A percentile compares a stretch with the other conserved stretches of the same genome.
These are phyloP conservation scores for Streptopelia turtur DNA, from an alignment of 2,797 vertebrate genomes.

Conservation along the genomic window DNA sequence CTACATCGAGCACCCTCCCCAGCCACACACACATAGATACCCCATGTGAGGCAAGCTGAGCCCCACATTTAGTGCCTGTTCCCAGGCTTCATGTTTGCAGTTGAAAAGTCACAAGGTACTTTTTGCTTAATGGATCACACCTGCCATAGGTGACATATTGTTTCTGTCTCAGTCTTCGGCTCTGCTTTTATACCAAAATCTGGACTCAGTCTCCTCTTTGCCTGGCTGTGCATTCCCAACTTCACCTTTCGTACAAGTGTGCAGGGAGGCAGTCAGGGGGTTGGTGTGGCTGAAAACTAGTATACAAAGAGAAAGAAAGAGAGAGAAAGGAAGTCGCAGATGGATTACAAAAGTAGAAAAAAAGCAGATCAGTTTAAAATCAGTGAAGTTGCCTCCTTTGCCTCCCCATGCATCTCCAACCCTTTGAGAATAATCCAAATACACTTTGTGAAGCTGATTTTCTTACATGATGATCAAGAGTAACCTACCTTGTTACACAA, in stretches of 20 bases:
- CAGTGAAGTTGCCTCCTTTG: not conserved
- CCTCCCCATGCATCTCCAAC: not conserved
- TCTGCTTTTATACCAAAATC: not conserved
- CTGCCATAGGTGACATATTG: not conserved
- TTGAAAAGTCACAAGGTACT: not conserved
- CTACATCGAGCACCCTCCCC: fast-evolving
- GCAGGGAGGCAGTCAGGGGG: not conserved
- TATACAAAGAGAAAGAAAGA: not conserved
- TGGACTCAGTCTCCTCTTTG: not conserved
- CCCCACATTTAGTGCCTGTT: not conserved
- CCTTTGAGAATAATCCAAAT: not conserved
- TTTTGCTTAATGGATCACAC: not conserved
- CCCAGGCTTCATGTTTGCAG: not conserved
- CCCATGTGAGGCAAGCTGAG: not conserved
- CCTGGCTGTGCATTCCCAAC: not conserved
- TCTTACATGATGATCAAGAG: not conserved
- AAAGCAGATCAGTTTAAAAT: not conserved
- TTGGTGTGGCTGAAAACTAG: not conserved
- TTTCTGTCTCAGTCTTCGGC: not conserved
- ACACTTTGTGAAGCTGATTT: not conserved
- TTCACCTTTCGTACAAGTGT: too few species aligned
- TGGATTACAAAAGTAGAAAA: not conserved
- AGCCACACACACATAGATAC: not conserved
- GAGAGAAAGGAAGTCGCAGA: not conserved
- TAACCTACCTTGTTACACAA: not conserved